These are phyloP conservation scores for Metallyticus violacea DNA, from an alignment of 2,888 invertebrate genomes.

Conservation along the genomic window DNA sequence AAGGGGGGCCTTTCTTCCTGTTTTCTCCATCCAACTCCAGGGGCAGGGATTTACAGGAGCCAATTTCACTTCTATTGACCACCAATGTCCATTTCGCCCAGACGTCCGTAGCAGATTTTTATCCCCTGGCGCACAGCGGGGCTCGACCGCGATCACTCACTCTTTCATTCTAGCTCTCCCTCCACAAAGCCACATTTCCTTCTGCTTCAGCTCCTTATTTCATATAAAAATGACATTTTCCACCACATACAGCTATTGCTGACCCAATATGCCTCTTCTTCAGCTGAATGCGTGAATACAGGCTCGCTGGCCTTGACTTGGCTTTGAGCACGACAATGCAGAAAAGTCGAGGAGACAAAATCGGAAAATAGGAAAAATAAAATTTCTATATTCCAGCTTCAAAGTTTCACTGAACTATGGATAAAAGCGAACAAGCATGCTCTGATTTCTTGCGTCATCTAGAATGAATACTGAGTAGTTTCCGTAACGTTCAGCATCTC, in stretches of 20 bases:
- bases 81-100: conserved; percentile 4
- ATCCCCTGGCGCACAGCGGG: neutral
- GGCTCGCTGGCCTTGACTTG: too few species aligned
- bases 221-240: conserved; percentile 19
- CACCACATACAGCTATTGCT: neutral
- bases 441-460: too few species aligned
- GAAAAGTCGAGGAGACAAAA: neutral
- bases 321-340: neutral
- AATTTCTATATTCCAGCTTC: too few species aligned
- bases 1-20: neutral
- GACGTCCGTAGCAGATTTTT: conserved; percentile 16
- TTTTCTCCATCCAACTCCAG: neutral
- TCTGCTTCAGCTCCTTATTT: neutral
- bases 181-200: neutral
- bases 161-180: neutral
- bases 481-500: too few species aligned
- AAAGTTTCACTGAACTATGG: too few species aligned
- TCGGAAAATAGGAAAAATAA: neutral
- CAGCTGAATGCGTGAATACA: neutral
- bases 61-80: conserved; percentile 18
- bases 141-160: conserved; percentile 13
- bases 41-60: neutral
- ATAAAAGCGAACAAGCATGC: too few species aligned
- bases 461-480: too few species aligned
- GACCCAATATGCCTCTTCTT: neutral